Evolutionary conservation across 2,888 invertebrate genomes (phyloP).

Genomic region (Drosophila ustulata): DNA sequence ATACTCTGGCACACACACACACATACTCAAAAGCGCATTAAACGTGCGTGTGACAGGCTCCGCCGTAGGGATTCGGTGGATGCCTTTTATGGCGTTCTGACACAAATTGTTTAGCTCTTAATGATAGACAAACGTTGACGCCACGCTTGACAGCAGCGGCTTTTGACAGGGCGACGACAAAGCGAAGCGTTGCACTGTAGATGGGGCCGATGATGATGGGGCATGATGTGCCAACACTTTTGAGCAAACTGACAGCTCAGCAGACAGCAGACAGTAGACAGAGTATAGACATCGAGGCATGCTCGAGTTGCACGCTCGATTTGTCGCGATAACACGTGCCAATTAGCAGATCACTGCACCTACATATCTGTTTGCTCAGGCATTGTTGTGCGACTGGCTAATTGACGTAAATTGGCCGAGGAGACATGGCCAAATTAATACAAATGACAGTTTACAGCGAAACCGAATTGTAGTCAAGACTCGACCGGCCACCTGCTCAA

Average conservation of each 20-base stretch:
- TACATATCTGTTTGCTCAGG: slow-evolving; percentile 13
- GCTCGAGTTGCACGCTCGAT: slow-evolving; percentile 24
- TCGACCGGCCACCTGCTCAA: slow-evolving; percentile 30
- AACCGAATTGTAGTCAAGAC: slow-evolving; percentile 3
- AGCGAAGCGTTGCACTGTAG: slow-evolving; percentile 17
- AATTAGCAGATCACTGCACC: slow-evolving; percentile 59
- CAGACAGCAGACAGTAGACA: slow-evolving; percentile 15
- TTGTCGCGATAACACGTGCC: slow-evolving; percentile 53
- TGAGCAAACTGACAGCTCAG: slow-evolving; percentile 29
- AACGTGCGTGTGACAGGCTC: slow-evolving; percentile 56
- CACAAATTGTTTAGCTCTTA: slow-evolving; percentile 63
- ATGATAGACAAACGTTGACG: slow-evolving; percentile 67
- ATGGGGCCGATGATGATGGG: slow-evolving; percentile 5
- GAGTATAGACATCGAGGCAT: neutral
- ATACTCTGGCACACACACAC: neutral
- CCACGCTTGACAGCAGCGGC: slow-evolving; percentile 44
- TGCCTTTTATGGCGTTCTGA: slow-evolving; percentile 51
- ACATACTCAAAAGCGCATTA: slow-evolving; percentile 67
- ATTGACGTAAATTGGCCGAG: slow-evolving; percentile 36
- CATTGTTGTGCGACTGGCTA: slow-evolving; percentile 17
- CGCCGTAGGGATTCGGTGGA: slow-evolving; percentile 11
- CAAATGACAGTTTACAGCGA: slow-evolving; percentile 32
- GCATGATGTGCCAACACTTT: slow-evolving; percentile 32
- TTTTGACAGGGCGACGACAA: slow-evolving; percentile 39
- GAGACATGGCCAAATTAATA: slow-evolving; percentile 38